These are phyloP conservation scores for Tipula helvola DNA, from an alignment of 2,888 invertebrate species.

Conservation along the genomic window DNA sequence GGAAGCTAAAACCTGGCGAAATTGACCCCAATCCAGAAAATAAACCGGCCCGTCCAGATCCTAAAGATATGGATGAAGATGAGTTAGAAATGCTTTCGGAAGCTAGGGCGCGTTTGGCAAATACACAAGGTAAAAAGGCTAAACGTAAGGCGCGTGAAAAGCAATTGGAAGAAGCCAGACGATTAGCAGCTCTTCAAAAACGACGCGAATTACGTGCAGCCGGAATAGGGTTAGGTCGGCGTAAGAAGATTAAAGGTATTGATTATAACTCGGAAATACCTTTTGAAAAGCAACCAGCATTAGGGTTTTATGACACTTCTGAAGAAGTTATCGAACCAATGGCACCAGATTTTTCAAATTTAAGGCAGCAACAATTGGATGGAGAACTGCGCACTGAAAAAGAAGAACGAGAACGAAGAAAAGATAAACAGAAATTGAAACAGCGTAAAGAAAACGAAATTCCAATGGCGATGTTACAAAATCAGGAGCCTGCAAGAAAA, in stretches of 20 bases:
- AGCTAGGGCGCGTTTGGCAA: constrained; percentile 94
- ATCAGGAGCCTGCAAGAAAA: constrained; percentile 80
- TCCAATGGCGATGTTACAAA: constrained; percentile 76
- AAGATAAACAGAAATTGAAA: constrained; percentile 91
- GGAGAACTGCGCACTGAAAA: constrained; percentile 82
- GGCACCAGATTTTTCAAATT: constrained; percentile 78
- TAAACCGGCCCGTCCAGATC: constrained; percentile 97
- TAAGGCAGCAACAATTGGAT: constrained; percentile 86
- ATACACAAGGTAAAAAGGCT: constrained; percentile 93
- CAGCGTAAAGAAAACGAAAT: constrained; percentile 94
- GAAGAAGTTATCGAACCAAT: constrained; percentile 78
- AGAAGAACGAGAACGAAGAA: constrained; percentile 85
- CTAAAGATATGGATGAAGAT: constrained; percentile 99
- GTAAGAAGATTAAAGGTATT: constrained; percentile 62
- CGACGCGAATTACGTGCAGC: constrained; percentile 94
- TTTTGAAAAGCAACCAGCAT: constrained; percentile 86
- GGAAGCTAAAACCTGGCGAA: constrained; percentile 96
- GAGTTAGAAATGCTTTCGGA: constrained; percentile 99
- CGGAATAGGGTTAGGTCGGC: constrained; percentile 56
- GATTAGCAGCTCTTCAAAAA: constrained; percentile 94
- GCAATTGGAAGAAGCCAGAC: constrained; percentile 92
- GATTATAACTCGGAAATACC: constrained; percentile 97
- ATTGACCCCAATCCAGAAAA: constrained; percentile 99
- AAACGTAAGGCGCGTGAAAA: constrained; percentile 94
- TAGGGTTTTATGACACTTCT: constrained; percentile 92